Base-by-base conservation (phyloP, 2,797 vertebrate genomes). In the Diglossa cyanea region DNA sequence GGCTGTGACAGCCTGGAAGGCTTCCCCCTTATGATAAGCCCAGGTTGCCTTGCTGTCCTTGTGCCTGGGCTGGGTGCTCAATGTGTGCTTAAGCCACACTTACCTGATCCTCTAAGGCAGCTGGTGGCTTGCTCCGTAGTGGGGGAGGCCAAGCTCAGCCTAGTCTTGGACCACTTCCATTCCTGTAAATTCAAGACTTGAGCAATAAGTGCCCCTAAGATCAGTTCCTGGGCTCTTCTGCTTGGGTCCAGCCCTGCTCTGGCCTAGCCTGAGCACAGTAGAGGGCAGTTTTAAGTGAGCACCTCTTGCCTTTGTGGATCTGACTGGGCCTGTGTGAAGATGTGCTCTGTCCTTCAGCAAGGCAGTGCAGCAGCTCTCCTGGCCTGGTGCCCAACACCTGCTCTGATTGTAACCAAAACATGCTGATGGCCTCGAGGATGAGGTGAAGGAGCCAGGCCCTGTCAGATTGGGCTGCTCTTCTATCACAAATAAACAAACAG, bases 401-500 rank as follows among this genome's bases (percentile, higher is more conserved):
- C 87, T 93, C 89, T 90, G 89, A 75, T 85, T 95, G 60, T 87
- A 91, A 81, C 83, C 71, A 90, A 95, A 96, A 86, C 73, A 17
- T 87, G 58, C 73, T 74, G 37, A 67, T 92, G 81, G 87, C 93
- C 91, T 92, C 13, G 60, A 94, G 85, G 82, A 72, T 1, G 81
- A 92, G 95, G 90, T 94, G 93, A 92, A 96, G 94, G 85, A 96
- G 91, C 66, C 82, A 86, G 94, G 70, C 86, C 84, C 75, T 48
- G 51, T 86, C 75, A 90, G 30, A 83, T 42, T 65, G 87, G 94
- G 94, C 95, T 97, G 95, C 89, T 97, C 94, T 96, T 97, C 94
- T 97, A 95, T 94, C 53, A 84, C 70, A 91, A 97, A 97, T 97
- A 97, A 97, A 97, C 88, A 88, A 84, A 95, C 94, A 96, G 96